Evolutionary conservation across 2,888 invertebrate genomes (phyloP), one percentile per base, ranked within the genome.

Genomic region (Stramonita haemastoma): DNA sequence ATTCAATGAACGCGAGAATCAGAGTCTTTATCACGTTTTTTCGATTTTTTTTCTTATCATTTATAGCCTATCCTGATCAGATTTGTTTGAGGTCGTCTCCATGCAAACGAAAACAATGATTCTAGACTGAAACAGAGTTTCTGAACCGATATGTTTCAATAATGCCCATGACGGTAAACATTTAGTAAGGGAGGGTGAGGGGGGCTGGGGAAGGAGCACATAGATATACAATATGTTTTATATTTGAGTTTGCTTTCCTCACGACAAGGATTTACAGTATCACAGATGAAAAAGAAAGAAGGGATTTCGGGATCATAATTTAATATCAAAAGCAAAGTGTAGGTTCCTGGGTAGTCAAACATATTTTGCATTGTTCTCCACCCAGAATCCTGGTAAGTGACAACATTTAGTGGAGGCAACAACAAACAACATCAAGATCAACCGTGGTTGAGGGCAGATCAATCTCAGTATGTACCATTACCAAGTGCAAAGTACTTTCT

Each of bases 81-180:
- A 26, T 2, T 86, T 66, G 86, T 86, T 86, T 86, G 86, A 70
- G 87, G 73, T 87, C 87, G 87, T 87, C 87, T 70, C 87, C 73
- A 87, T 87, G 87, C 87, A 87, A 46, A 87, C 87, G 46, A 22
- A 17, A 26, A 26, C 46, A 46, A 26, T 57, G 17, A 73, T 34
- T 34, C 73, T n/a, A 22, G n/a, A 73, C 11, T 73, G 29, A 29
- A 22, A 83, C 22, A 17, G 57, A 32, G 13, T 11, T 83, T 19
- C 22, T 6, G 6, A 26, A 13, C n/a, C 26, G 46, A 26, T 5
- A 57, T 56, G 19, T 84, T 84, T 46, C 57, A 29, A n/a, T 0
- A 19, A 11, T 29, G 6, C 11, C 36, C 19, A 84, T 8, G 56
- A 29, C 29, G 19, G n/a, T n/a, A 26, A 29, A 11, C 8, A 84